Evolutionary conservation across 2,888 invertebrate genomes (phyloP), one percentile per base, ranked within the genome.

Genomic region (Hyalella azteca): DNA sequence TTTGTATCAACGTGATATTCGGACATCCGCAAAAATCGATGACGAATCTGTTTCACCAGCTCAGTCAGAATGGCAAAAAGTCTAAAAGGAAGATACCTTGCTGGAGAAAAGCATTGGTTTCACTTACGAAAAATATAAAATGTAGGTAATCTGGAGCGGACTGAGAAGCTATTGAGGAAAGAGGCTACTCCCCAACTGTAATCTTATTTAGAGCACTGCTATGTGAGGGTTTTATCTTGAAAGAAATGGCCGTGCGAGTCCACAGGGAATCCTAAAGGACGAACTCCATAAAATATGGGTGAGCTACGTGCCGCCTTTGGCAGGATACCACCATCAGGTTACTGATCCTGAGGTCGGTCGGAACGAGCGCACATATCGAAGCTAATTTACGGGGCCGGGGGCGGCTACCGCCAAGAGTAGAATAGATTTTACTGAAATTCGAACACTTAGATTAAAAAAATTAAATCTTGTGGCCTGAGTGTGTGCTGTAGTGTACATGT

Each of bases 81-180:
- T 66, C 39, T 66, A 36, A 36, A 7, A 9, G 36, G 36, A 19
- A 66, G 36, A 66, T 32, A 36, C 66, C 66, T 1, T 32, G 66
- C 13, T 19, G 36, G 29, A 36, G 29, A 66, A 66, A 29, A 66
- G 66, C 66, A 66, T 66, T 66, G 66, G 66, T 66, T 66, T 66
- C 66, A 66, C 36, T 66, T 66, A 36, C 66, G 66, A 66, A 66
- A 22, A 36, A 29, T 32, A 66, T 32, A 66, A 36, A 66, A 66
- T 66, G 66, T 39, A n/a, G 66, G 66, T 66, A 66, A 75, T 75
- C 75, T 75, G 9, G 41, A 75, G 75, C 45, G 41, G 41, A 75
- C 75, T 75, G 75, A 75, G 75, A 45, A 75, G 45, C 40, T 75
- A 75, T 75, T 75, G 40, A 75, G 75, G 45, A 41, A 75, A 48